phyloP scores from a whole-genome alignment of 2,888 invertebrate genomes.

The Aspidiotus rigidus region DNA sequence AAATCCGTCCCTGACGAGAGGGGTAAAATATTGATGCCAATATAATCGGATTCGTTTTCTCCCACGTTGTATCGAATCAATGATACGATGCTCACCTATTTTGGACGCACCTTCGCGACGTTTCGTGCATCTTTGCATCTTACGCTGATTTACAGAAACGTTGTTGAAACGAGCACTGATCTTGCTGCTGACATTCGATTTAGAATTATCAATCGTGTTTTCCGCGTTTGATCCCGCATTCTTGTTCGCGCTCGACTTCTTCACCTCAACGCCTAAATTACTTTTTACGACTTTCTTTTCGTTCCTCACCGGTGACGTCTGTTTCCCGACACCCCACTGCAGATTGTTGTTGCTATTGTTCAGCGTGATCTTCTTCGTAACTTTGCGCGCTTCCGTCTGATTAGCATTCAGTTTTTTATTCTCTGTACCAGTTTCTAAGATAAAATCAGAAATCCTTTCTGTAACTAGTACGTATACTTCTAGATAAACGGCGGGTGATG shows the following conservation, averaged over 20 bases:
- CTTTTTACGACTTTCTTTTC: slow-evolving; percentile 21
- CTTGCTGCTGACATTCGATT: slow-evolving; percentile 9
- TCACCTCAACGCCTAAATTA: slow-evolving; percentile 15
- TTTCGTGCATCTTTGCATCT: slow-evolving; percentile 15
- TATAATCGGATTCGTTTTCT: too few species aligned
- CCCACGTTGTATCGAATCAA: too few species aligned
- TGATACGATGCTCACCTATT: slow-evolving; percentile 17
- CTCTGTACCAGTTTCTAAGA: too few species aligned
- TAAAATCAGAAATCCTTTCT: too few species aligned
- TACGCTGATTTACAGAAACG: slow-evolving; percentile 16
- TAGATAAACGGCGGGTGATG: too few species aligned
- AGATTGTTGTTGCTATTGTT: slow-evolving; percentile 37
- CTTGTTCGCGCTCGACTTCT: slow-evolving; percentile 16
- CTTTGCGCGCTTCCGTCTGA: slow-evolving; percentile 19
- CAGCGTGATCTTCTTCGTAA: slow-evolving; percentile 14
- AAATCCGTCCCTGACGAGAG: too few species aligned
- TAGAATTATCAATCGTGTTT: slow-evolving; percentile 13
- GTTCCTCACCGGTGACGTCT: slow-evolving; percentile 13
- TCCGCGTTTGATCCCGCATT: slow-evolving; percentile 19
- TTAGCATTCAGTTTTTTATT: slow-evolving; percentile 21
- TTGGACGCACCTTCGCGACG: slow-evolving; percentile 26
- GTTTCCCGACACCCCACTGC: slow-evolving; percentile 35
- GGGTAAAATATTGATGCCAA: too few species aligned
- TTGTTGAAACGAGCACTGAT: slow-evolving; percentile 17
- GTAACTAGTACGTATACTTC: too few species aligned